A percentile compares a stretch with the other conserved stretches of the same genome.
Conservation (phyloP, 2,113 vertebrate species). For the Pangasianodon gigas region DNA sequence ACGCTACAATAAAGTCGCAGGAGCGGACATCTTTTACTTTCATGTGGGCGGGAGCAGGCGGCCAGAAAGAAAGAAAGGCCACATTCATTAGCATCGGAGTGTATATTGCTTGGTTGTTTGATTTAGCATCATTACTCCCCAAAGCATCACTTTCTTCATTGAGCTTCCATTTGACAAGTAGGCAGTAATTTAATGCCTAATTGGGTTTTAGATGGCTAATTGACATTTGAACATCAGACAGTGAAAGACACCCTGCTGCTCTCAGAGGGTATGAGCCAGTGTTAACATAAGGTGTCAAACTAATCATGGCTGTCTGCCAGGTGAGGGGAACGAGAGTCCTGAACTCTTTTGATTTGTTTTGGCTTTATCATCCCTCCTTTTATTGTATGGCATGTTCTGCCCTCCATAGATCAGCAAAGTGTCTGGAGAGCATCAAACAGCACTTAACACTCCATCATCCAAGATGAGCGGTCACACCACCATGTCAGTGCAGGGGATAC, state of each 20-base stretch:
- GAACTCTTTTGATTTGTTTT: background rate
- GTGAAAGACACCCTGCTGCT: slow-evolving; percentile 17
- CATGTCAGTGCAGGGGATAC: background rate
- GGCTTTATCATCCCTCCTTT: background rate
- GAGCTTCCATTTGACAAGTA: slow-evolving; percentile 26
- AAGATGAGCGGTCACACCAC: background rate
- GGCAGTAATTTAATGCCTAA: slow-evolving; percentile 38
- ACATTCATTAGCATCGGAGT: background rate
- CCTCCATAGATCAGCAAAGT: background rate
- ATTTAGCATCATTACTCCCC: slow-evolving; percentile 32
- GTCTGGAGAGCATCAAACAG: background rate
- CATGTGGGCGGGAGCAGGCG: background rate
- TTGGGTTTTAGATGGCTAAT: slow-evolving; percentile 44
- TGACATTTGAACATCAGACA: slow-evolving; percentile 41
- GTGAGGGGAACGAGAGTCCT: background rate
- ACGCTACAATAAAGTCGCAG: background rate
- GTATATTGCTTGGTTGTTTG: slow-evolving; percentile 11
- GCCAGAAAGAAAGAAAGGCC: background rate
- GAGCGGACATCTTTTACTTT: background rate
- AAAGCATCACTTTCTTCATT: slow-evolving; percentile 21
- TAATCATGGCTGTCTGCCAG: background rate
- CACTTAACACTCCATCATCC: background rate
- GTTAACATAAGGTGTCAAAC: slow-evolving; percentile 24
- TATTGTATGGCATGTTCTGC: background rate
- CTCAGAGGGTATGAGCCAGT: slow-evolving; percentile 3